Conservation (phyloP, 1,140 invertebrate species). For the Zaprionus ornatus region DNA sequence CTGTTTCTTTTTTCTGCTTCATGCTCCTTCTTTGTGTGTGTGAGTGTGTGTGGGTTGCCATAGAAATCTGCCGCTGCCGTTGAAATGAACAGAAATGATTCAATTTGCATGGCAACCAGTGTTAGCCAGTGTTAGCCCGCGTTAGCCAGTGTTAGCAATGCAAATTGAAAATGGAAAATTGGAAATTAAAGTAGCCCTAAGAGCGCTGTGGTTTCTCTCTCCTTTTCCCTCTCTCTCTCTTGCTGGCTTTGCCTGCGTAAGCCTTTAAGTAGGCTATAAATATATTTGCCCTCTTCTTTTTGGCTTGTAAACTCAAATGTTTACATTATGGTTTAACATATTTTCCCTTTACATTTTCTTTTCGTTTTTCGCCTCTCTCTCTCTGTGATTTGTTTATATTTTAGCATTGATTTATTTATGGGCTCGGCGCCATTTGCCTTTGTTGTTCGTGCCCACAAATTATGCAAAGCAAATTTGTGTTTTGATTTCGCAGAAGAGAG, state of each 20-base stretch:
- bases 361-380: not conserved
- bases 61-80: slow-evolving; percentile 40
- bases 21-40: not conserved
- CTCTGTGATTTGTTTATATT: slow-evolving; percentile 26
- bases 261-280: slow-evolving; percentile 62
- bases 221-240: not conserved
- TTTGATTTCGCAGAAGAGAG: slow-evolving; percentile 29
- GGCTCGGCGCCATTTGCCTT: slow-evolving; percentile 4
- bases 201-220: slow-evolving; percentile 16
- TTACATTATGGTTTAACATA: slow-evolving; percentile 57
- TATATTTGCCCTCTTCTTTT: slow-evolving; percentile 34
- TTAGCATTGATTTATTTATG: slow-evolving; percentile 63
- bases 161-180: slow-evolving; percentile 55
- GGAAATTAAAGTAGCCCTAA: slow-evolving; percentile 63
- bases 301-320: slow-evolving; percentile 53
- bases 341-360: slow-evolving; percentile 1
- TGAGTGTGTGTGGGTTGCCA: slow-evolving; percentile 21
- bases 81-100: slow-evolving; percentile 62
- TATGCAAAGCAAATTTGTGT: slow-evolving; percentile 56
- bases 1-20: not conserved
- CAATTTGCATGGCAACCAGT: slow-evolving; percentile 55
- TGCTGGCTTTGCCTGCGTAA: slow-evolving; percentile 24
- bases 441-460: slow-evolving; percentile 41
- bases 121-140: slow-evolving; percentile 19
- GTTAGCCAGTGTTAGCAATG: slow-evolving; percentile 32